phyloP scores from a whole-genome alignment of 2,888 invertebrate species.

The Macropis europaea region DNA sequence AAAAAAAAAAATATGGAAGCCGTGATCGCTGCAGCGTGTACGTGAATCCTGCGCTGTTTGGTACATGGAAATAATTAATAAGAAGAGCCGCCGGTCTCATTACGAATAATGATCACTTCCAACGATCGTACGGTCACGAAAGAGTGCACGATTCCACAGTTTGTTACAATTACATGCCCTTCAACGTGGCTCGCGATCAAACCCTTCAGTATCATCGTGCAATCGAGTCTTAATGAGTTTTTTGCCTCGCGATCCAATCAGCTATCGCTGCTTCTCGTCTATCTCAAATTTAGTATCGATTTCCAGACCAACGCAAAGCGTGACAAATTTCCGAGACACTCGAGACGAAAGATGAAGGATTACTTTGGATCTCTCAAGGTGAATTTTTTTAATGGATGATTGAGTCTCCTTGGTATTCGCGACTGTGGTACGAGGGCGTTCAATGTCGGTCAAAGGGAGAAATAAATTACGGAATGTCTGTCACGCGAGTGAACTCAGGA shows the following conservation, averaged over 20 bases:
- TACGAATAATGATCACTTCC: conserved; percentile 22
- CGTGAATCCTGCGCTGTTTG: neutral
- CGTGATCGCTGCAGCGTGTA: neutral
- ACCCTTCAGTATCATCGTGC: neutral
- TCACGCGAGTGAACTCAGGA: no score
- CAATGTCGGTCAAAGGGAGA: no score
- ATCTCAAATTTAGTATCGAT: no score
- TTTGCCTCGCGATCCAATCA: neutral
- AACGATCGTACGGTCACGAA: neutral
- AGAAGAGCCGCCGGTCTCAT: neutral
- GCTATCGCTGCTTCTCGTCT: neutral
- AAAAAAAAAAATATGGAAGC: neutral
- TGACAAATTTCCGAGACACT: no score
- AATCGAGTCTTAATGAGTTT: neutral
- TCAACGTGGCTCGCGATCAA: neutral
- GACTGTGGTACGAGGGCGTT: no score
- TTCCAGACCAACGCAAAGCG: no score
- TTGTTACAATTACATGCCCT: conserved; percentile 1
- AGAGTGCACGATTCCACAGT: neutral
- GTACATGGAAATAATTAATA: conserved; percentile 13
- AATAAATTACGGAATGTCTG: no score
- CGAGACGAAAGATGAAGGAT: no score
- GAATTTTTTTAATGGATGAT: no score
- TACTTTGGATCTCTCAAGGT: no score
- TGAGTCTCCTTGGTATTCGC: no score